These are phyloP conservation scores for Drosophila subpulchrella DNA, from an alignment of 1,140 invertebrate genomes.

Conservation along the genomic window DNA sequence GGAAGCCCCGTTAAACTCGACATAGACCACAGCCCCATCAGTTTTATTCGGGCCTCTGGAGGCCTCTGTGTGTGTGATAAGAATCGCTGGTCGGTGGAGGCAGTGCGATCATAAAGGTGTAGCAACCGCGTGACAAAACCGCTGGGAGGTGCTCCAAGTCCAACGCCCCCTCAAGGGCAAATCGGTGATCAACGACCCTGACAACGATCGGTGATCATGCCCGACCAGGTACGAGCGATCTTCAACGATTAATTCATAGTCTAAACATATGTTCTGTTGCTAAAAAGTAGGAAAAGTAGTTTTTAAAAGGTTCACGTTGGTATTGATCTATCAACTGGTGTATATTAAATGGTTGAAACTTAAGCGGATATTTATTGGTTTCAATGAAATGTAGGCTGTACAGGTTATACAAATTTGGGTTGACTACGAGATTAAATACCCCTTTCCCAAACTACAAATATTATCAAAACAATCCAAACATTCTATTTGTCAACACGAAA, in stretches of 20 bases:
- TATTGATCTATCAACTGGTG: slow-evolving; percentile 11
- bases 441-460: too few species aligned
- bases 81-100: slow-evolving; percentile 18
- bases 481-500: too few species aligned
- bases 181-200: slow-evolving; percentile 22
- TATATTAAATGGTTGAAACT: slow-evolving; percentile 17
- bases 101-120: slow-evolving; percentile 22
- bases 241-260: slow-evolving; percentile 4
- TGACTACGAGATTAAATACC: too few species aligned
- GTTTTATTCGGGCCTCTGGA: slow-evolving; percentile 33
- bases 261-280: slow-evolving; percentile 12
- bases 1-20: slow-evolving; percentile 30
- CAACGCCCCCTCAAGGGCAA: slow-evolving; percentile 50
- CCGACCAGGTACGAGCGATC: slow-evolving; percentile 40
- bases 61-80: slow-evolving; percentile 38
- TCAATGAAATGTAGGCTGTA: neutral
- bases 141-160: slow-evolving; percentile 32
- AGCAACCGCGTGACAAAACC: slow-evolving; percentile 16
- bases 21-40: slow-evolving; percentile 31
- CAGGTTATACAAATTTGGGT: too few species aligned
- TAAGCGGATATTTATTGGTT: neutral
- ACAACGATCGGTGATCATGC: slow-evolving; percentile 44
- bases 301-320: neutral
- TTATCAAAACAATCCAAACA: too few species aligned
- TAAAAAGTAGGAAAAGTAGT: slow-evolving; percentile 13